A percentile compares a stretch with the other conserved stretches of the same genome.
phyloP scores from a whole-genome alignment of 2,113 vertebrate genomes.

The Falco punctatus region DNA sequence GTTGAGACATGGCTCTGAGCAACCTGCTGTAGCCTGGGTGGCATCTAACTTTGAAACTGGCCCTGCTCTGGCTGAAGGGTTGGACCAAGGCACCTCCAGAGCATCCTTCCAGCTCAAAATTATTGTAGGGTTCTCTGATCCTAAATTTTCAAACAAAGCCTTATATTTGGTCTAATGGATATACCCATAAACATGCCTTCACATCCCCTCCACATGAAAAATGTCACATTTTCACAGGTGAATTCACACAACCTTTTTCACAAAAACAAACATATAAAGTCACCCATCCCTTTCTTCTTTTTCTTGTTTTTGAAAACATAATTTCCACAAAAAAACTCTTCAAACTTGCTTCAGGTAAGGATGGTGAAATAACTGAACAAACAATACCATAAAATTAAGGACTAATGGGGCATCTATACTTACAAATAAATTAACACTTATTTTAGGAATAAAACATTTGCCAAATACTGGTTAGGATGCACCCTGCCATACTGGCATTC shows the following conservation, averaged over 20 bases:
- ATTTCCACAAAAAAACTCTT: background rate
- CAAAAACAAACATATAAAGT: background rate
- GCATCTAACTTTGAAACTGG: background rate
- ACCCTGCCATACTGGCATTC: background rate
- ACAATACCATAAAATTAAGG: background rate
- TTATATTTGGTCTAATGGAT: background rate
- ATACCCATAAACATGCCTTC: background rate
- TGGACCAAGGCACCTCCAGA: background rate
- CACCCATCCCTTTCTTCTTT: background rate
- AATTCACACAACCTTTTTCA: background rate
- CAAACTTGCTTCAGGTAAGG: background rate
- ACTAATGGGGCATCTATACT: background rate
- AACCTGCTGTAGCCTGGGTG: background rate
- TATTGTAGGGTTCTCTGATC: background rate
- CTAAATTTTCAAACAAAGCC: background rate
- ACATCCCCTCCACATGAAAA: background rate
- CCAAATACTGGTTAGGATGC: background rate
- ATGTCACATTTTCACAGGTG: background rate
- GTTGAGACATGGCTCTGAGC: background rate
- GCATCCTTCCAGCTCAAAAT: background rate
- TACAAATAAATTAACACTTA: background rate
- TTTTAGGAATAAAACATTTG: background rate
- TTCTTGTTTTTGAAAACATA: background rate
- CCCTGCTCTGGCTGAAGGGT: background rate
- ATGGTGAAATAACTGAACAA: background rate